Base-by-base conservation (phyloP, 92 coral and sea anemone species). In the Epizoanthus ramosus region DNA sequence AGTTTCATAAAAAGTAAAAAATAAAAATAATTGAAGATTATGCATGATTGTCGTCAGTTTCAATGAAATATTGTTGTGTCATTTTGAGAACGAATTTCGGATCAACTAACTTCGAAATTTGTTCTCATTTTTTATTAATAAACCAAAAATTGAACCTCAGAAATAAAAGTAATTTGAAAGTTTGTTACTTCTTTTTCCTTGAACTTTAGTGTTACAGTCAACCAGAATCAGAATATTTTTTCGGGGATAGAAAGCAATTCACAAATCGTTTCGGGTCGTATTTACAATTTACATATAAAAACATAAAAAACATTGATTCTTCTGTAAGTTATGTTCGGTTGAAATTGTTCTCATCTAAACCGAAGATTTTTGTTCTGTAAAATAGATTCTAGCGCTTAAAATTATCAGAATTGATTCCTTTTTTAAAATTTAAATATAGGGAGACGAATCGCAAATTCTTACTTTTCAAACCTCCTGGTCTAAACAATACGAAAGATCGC, bases 261-360 rank as follows among this genome's bases (percentile, higher is more conserved):
- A 39, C 28, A 56, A 74, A 25, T 56, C 47, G 39, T 28, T 28
- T 73, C 57, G 4, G 61, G 41, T 23, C 50, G 7, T 74, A 6
- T 23, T 28, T n/a, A n/a, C n/a, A n/a, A n/a, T n/a, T n/a, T n/a
- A n/a, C n/a, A n/a, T n/a, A n/a, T n/a, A n/a, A n/a, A n/a, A n/a
- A n/a, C n/a, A n/a, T n/a, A n/a, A n/a, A n/a, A n/a, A n/a, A n/a
- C 22, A 41, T 61, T 77, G 57, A 77, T 77, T 76, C 81, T 76
- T 59, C 63, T 76, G 35, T 58, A 54, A 76, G n/a, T 60, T 41
- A 56, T 18, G 3, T 35, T 75, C 33, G 1, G 19, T 76, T 76
- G 2, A 54, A 76, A 35, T 39, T 19, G 71, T 17, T 28, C 71
- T 12, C 47, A 61, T 9, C 45, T 47, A 52, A 77, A 41, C 65